These are phyloP conservation scores for Drosophila grimshawi DNA, from an alignment of 1,140 invertebrate species.

Conservation along the genomic window DNA sequence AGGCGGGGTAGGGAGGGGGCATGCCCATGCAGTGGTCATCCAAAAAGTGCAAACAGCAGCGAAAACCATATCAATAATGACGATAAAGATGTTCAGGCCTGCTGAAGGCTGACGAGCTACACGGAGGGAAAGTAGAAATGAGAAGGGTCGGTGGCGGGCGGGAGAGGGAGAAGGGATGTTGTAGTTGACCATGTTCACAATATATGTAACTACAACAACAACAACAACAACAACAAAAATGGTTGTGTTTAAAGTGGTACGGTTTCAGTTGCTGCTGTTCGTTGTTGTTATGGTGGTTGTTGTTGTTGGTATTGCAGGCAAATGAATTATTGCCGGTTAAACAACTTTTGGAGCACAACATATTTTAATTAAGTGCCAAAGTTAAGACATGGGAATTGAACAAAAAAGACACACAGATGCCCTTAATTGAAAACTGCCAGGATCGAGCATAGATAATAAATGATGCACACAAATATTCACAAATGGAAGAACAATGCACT, in stretches of 20 bases:
- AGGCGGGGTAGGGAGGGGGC: background rate
- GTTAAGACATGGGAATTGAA: constrained; percentile 51
- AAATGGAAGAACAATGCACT: no score
- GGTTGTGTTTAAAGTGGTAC: constrained; percentile 34
- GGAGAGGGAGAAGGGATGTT: background rate
- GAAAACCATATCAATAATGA: constrained; percentile 74
- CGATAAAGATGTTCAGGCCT: constrained; percentile 60
- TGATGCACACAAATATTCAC: no score
- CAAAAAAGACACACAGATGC: background rate
- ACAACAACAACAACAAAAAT: constrained; percentile 16
- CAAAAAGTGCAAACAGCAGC: constrained; percentile 52
- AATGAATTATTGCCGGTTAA: constrained; percentile 70
- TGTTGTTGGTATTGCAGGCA: constrained; percentile 29
- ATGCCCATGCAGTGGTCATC: constrained; percentile 3
- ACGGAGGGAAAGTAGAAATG: background rate
- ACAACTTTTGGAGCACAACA: constrained; percentile 53
- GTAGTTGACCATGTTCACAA: constrained; percentile 24
- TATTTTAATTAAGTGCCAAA: constrained; percentile 69
- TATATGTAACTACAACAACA: constrained; percentile 25
- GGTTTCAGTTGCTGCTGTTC: constrained; percentile 26
- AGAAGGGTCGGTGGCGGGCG: background rate
- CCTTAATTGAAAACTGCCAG: constrained; percentile 16
- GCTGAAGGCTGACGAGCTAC: background rate
- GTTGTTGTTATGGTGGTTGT: constrained; percentile 21
- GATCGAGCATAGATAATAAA: background rate